Base-by-base conservation (phyloP, 2,797 vertebrate genomes). In the Xiphophorus birchmanni region DNA sequence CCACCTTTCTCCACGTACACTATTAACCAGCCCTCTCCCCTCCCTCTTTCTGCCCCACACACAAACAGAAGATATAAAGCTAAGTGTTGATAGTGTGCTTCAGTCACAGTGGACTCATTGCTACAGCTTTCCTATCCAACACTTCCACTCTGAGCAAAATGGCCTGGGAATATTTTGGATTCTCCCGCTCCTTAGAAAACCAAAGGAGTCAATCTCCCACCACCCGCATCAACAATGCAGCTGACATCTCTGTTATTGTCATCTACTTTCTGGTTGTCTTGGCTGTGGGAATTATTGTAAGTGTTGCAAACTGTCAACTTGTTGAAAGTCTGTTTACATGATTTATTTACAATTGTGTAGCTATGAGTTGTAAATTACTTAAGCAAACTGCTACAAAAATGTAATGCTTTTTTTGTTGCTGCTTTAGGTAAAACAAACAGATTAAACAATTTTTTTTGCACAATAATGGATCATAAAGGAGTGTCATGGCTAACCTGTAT, bases 241-340 rank as follows among this genome's bases (percentile, higher is more conserved):
- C 97, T 0, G 98, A 99, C 86, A 99, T 99, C 84, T 96, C 97
- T 0, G 97, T 99, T 73, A 99, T 99, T 47, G 94, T 99, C 76
- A 11, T 98, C 80, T 99, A 99, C 89, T 99, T 99, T 83, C 0
- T 99, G 89, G 83, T 99, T 17, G 98, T 99, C 77, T 88, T 99
- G 93, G 97, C 94, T 50, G 98, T 99, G 0, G 98, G 98, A 90
- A 7, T 99, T 90, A 98, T 97, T 97, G 98, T 99, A 94, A 86
- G 98, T 96, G 81, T 15, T 45, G 21, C 65, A 69, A 69, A 5
- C 37, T 26, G 15, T 65, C 60, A 37, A 23, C 63, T 42, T 26
- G 4, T 69, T 42, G 9, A 69, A 23, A 69, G 37, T 4, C 21
- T 65, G 35, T 37, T 35, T 37, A 15, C 21, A 8, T 40, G 9